phyloP scores from a whole-genome alignment of 2,113 vertebrate species.

The Agapornis roseicollis region DNA sequence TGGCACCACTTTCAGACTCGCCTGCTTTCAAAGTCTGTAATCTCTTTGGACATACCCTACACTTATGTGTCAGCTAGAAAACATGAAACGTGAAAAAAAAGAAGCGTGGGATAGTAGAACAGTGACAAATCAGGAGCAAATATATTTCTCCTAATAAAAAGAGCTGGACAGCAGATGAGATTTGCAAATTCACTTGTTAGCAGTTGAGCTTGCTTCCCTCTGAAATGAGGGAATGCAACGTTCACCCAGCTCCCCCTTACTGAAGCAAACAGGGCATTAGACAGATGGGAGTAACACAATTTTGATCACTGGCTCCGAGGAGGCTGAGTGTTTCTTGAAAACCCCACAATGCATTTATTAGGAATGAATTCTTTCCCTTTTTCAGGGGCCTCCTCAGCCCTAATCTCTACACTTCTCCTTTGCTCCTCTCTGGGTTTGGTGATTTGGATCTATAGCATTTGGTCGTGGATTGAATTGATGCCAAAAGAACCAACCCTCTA shows the following conservation, averaged over 20 bases:
- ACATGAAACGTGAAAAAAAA: not conserved
- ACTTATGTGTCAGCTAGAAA: not conserved
- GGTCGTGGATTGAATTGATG: not conserved
- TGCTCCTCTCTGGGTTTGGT: constrained; percentile 5
- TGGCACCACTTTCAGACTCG: not conserved
- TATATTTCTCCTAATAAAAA: not conserved
- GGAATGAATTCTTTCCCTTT: constrained; percentile 51
- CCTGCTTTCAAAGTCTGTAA: not conserved
- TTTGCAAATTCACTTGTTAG: constrained; percentile 1
- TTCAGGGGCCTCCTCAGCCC: constrained; percentile 27
- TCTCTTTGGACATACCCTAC: not conserved
- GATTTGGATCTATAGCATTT: constrained; percentile 19
- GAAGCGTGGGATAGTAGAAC: not conserved
- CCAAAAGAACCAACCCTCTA: not conserved
- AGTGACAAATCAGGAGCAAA: not conserved
- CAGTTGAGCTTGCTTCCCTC: not conserved
- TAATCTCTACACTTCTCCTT: constrained; percentile 29
- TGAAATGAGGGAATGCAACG: not conserved
- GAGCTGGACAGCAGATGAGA: not conserved
- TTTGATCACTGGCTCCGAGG: not conserved
- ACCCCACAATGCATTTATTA: constrained; percentile 20
- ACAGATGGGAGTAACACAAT: not conserved
- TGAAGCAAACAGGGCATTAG: not conserved
- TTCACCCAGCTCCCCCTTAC: not conserved
- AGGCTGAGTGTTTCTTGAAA: constrained; percentile 23